These are phyloP conservation scores for Drosophila varians DNA, from an alignment of 1,140 invertebrate genomes.

Conservation along the genomic window DNA sequence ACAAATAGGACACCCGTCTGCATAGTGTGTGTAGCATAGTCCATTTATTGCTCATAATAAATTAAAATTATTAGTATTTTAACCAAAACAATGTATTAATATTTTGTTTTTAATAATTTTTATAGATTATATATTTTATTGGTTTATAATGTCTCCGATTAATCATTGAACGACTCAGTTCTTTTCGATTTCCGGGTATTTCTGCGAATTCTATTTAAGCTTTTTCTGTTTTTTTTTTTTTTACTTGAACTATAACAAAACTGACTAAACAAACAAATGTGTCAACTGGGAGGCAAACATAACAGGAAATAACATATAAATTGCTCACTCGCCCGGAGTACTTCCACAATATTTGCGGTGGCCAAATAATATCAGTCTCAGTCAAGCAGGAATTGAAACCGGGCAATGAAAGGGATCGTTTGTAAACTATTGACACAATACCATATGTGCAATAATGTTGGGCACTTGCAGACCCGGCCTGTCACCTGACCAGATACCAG, in stretches of 20 bases:
- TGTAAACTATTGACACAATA: constrained; percentile 1
- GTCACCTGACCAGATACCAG: background rate
- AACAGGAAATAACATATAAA: constrained; percentile 55
- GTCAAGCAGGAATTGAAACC: constrained; percentile 11
- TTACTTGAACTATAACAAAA: too few species aligned
- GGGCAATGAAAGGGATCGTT: constrained; percentile 14
- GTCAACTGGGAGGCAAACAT: constrained; percentile 8
- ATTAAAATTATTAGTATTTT: too few species aligned
- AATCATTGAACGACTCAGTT: background rate
- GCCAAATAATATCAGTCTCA: background rate
- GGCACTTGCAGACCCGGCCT: background rate
- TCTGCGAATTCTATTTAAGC: constrained; percentile 28
- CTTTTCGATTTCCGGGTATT: constrained; percentile 3
- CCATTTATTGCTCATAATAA: background rate
- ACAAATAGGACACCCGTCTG: background rate
- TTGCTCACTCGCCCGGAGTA: constrained; percentile 22
- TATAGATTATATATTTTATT: too few species aligned
- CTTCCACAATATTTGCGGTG: constrained; percentile 6
- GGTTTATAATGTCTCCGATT: too few species aligned
- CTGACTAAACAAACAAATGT: constrained; percentile 13
- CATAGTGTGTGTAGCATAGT: background rate
- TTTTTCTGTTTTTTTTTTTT: background rate
- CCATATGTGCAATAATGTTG: too few species aligned
- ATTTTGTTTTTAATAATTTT: too few species aligned
- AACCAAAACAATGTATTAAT: too few species aligned